Evolutionary conservation across 1,140 invertebrate genomes (phyloP).

Genomic region (Euura saliciscinereae): DNA sequence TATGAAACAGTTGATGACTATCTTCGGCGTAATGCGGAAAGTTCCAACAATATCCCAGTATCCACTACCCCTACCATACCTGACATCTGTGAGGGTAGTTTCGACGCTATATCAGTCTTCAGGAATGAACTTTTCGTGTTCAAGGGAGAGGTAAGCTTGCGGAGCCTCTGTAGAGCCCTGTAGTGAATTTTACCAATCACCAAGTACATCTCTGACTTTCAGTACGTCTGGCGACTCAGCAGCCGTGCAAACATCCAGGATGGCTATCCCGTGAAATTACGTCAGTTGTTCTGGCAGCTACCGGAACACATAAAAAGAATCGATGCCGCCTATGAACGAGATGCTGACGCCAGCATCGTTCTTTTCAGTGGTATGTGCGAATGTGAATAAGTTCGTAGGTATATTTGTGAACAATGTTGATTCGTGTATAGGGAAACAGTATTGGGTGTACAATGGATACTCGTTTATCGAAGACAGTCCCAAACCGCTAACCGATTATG

Average conservation of each 20-base stretch:
- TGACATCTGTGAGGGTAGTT: constrained; percentile 68
- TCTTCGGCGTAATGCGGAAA: constrained; percentile 35
- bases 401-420: too few species aligned
- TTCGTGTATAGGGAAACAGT: constrained; percentile 63
- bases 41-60: not conserved
- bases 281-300: constrained; percentile 65
- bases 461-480: constrained; percentile 63
- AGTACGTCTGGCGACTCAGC: constrained; percentile 70
- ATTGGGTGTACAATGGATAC: constrained; percentile 72
- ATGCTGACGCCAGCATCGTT: constrained; percentile 71
- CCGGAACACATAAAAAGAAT: constrained; percentile 67
- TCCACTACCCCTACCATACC: constrained; percentile 43
- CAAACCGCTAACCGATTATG: constrained; percentile 64
- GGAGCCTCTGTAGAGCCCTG: constrained; percentile 8
- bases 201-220: constrained; percentile 23
- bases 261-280: constrained; percentile 68
- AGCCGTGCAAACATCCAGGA: constrained; percentile 56
- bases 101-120: constrained; percentile 73
- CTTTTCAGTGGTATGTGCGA: constrained; percentile 71
- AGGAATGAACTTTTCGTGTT: constrained; percentile 76
- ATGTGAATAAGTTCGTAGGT: too few species aligned
- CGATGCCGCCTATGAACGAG: constrained; percentile 78
- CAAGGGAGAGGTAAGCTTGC: constrained; percentile 66
- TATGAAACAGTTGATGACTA: constrained; percentile 57
- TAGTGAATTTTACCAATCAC: constrained; percentile 9